phyloP scores from a whole-genome alignment of 2,888 invertebrate species.

The Scaptomyza parva region DNA sequence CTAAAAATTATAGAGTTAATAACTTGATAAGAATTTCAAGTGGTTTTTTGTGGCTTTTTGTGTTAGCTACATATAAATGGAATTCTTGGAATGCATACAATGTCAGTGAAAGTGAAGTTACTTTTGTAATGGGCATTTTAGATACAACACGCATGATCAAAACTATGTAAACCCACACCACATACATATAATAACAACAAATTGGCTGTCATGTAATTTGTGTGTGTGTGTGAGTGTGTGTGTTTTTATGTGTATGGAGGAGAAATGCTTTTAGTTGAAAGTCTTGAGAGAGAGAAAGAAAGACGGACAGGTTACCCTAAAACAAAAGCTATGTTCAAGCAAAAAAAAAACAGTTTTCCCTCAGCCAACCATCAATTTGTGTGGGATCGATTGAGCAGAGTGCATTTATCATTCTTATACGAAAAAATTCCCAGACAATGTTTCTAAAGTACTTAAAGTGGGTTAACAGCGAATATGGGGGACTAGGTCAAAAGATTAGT shows the following conservation, averaged over 20 bases:
- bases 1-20: not conserved
- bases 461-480: not conserved
- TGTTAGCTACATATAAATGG: conserved; percentile 4
- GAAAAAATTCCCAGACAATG: conserved; percentile 20
- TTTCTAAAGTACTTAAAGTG: conserved; percentile 2
- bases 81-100: conserved; percentile 38
- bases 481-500: not conserved
- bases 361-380: conserved; percentile 26
- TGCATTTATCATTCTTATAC: conserved; percentile 27
- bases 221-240: conserved; percentile 20
- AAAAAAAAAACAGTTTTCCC: conserved; percentile 27
- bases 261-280: conserved; percentile 65
- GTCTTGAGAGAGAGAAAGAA: conserved; percentile 16
- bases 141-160: conserved; percentile 28
- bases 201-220: conserved; percentile 54
- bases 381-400: conserved; percentile 13
- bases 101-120: conserved; percentile 43
- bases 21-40: conserved; percentile 8
- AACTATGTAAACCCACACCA: conserved; percentile 26
- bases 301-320: conserved; percentile 27
- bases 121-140: conserved; percentile 37
- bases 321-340: conserved; percentile 57
- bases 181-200: conserved; percentile 38
- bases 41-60: not conserved
- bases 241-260: too few species aligned